Percentiles rank a stretch among this genome's conserved stretches.
Conservation (phyloP, 2,797 vertebrate genomes). For the Babyrousa celebensis region DNA sequence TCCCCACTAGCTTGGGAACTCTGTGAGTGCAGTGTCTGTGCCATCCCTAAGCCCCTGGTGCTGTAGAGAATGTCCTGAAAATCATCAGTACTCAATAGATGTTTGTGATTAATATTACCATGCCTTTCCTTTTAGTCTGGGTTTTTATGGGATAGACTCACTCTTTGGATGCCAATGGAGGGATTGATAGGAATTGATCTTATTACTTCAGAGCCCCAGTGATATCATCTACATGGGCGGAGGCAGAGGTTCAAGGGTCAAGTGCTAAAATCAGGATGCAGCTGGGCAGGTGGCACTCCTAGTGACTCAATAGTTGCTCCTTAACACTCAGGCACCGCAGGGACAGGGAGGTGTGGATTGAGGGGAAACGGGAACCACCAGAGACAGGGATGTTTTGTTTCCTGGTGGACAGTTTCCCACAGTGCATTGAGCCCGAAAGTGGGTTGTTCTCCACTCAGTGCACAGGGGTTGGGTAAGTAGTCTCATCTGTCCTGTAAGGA, state of each 20-base stretch:
- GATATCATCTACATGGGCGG: neutral
- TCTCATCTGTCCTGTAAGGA: neutral
- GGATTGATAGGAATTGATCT: slow-evolving; percentile 19
- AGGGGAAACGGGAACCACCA: neutral
- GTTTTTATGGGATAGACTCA: neutral
- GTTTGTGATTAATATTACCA: neutral
- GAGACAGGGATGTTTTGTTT: neutral
- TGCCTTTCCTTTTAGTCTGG: neutral
- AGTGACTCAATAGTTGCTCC: neutral
- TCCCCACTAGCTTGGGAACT: neutral
- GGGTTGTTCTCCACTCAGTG: neutral
- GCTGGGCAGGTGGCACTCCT: neutral
- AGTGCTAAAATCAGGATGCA: neutral
- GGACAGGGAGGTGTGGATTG: neutral
- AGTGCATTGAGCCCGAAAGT: neutral
- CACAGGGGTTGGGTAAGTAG: neutral
- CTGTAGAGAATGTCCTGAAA: neutral
- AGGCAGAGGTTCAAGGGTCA: neutral
- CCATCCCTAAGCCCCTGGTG: neutral
- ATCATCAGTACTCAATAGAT: neutral
- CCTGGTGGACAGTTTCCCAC: neutral
- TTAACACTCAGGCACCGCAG: too few relatives aligned
- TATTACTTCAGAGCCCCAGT: neutral
- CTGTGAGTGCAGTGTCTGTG: neutral
- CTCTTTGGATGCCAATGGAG: slow-evolving; percentile 49